Evolutionary conservation across 2,888 invertebrate species (phyloP).

Genomic region (Papilio gigon): DNA sequence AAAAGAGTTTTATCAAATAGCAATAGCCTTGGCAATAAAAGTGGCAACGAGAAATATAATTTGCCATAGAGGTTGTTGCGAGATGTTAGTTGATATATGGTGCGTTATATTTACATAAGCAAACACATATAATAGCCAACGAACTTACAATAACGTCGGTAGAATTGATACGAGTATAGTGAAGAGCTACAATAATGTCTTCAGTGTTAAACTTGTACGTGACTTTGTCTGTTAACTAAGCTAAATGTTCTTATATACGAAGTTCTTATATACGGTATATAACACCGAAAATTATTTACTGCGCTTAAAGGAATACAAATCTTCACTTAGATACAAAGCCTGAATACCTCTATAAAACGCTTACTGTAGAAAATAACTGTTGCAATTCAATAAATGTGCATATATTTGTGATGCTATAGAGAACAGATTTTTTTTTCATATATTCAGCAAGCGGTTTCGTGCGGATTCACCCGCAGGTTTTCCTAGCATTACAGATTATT

Average conservation of each 20-base stretch:
- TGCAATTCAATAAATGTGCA: neutral
- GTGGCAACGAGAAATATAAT: constrained; percentile 21
- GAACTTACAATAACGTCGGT: constrained; percentile 16
- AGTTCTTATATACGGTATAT: no score
- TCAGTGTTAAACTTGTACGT: neutral
- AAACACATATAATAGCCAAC: constrained; percentile 29
- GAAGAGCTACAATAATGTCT: neutral
- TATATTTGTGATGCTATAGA: no score
- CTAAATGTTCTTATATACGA: no score
- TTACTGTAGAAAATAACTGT: neutral
- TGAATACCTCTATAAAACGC: neutral
- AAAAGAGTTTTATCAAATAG: constrained; percentile 44
- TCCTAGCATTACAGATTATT: no score
- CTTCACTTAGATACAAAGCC: neutral
- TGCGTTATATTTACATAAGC: constrained; percentile 28
- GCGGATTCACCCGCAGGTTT: no score
- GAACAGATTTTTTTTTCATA: no score
- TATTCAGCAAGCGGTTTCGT: no score
- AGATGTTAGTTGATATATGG: constrained; percentile 14
- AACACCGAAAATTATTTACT: neutral
- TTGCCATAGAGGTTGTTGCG: constrained; percentile 16
- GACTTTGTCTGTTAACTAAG: neutral
- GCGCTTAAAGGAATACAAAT: neutral
- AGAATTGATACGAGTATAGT: neutral
- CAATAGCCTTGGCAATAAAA: constrained; percentile 31